Evolutionary conservation across 2,797 vertebrate genomes (phyloP).

Genomic region (Anguilla obscura): DNA sequence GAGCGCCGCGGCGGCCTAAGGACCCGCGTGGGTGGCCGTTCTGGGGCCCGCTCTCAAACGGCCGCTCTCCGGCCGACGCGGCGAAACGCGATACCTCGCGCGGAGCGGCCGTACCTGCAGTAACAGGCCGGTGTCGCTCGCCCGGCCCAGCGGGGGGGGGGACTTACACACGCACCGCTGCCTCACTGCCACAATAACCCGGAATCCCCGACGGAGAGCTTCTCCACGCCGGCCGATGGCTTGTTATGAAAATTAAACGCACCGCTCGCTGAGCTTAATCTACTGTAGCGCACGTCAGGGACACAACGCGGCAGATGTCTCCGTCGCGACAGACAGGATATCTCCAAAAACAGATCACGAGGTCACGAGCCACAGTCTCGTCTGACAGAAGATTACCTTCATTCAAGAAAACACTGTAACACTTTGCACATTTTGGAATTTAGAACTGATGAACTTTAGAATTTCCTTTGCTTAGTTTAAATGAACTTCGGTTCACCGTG

Average conservation of each 20-base stretch:
- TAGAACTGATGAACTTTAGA: no score
- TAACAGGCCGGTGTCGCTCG: conserved; percentile 69
- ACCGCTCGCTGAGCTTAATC: background rate
- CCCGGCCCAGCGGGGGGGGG: background rate
- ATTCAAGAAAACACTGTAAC: no score
- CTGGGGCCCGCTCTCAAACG: conserved; percentile 9
- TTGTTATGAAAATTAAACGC: background rate
- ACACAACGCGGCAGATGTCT: no score
- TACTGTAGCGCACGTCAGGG: background rate
- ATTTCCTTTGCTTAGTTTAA: no score
- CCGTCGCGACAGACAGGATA: no score
- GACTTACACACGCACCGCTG: conserved; percentile 25
- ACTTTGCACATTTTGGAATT: no score
- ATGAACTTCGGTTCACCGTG: background rate
- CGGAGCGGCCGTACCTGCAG: conserved; percentile 54
- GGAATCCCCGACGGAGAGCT: background rate
- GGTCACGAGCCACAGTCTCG: background rate
- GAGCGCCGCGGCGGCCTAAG: background rate
- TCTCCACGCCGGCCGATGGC: background rate
- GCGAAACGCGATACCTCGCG: conserved; percentile 63
- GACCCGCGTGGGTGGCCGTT: conserved; percentile 64
- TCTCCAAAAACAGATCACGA: no score
- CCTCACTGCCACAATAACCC: conserved; percentile 29
- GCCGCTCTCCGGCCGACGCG: conserved; percentile 11
- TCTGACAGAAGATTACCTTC: background rate